Conservation (phyloP, 2,888 invertebrate genomes). For the Cantharis nigra region DNA sequence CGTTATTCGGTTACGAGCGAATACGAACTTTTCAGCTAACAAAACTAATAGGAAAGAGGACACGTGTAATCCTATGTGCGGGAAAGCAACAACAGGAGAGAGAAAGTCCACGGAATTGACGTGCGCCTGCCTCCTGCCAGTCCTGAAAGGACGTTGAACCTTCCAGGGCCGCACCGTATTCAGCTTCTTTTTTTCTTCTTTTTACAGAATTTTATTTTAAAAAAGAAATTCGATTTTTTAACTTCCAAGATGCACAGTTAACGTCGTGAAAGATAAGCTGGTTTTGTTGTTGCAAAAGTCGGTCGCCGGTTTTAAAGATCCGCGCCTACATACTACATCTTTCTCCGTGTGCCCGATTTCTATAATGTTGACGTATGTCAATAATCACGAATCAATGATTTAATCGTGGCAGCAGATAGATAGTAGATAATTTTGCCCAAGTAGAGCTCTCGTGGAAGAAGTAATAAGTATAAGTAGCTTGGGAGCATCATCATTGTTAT, state of each 20-base stretch:
- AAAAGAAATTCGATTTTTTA: background rate
- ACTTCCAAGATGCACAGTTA: background rate
- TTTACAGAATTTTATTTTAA: background rate
- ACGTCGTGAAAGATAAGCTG: background rate
- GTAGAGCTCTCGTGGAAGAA: background rate
- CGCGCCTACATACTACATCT: conserved; percentile 13
- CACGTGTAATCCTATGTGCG: conserved; percentile 13
- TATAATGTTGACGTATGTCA: conserved; percentile 9
- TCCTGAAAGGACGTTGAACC: conserved; percentile 26
- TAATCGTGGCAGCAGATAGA: background rate
- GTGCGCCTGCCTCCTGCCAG: conserved; percentile 26
- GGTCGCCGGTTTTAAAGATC: background rate
- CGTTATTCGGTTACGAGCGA: background rate
- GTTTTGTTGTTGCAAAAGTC: background rate
- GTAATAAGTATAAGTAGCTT: background rate
- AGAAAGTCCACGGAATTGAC: conserved; percentile 24
- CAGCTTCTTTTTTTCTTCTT: background rate
- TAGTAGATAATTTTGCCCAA: background rate
- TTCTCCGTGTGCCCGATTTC: conserved; percentile 14
- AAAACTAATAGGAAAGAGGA: conserved; percentile 3
- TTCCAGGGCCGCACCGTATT: conserved; percentile 26
- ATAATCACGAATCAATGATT: conserved; percentile 14
- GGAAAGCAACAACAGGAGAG: conserved; percentile 17
- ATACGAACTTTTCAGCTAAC: background rate
- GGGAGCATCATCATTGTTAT: background rate